Base-by-base conservation (phyloP, 2,113 vertebrate genomes). In the Marmota monax region DNA sequence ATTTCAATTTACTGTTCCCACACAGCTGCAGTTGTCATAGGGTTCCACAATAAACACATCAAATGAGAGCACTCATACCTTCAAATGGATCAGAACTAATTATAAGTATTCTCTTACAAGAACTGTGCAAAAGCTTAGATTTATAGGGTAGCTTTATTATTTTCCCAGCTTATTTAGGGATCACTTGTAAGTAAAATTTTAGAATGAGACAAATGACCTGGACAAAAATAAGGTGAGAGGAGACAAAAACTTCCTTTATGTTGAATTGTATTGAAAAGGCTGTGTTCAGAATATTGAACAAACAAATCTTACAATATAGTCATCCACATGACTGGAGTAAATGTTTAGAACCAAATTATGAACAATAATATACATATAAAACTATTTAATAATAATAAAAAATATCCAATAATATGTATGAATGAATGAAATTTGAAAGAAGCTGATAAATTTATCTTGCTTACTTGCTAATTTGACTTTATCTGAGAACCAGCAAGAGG, bases 381-480 rank as follows among this genome's bases (percentile, higher is more conserved):
- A 53, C 2, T 83, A 67, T 20, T 82, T 42, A 85, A 20, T 77
- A 67, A 56, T 53, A 53, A 16, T 53, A 14, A 53, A 51, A 53
- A 53, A 53, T 53, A 53, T 53, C 14, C 51, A 53, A 17, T 53
- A 17, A 53, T 53, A 53, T 53, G 67, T 7, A 22, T 84, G 39
- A 32, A 5, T 82, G 63, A 22, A 39, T 90, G 73, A 42, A 92
- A 94, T 42, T 58, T 84, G 37, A 93, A 77, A 85, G 39, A 39
- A 53, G 25, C 48, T 83, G 65, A 45, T 76, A 39, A 14, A 42
- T 83, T 86, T 69, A 27, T 88, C 73, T 78, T 84, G n/a, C 61
- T n/a, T 91, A 18, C 48, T 39, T 92, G 16, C 86, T 84, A 84
- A 96, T 94, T 84, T 32, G 92, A 1, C n/a, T n/a, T 90, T 48